These are phyloP conservation scores for Gobionotothen gibberifrons DNA, from an alignment of 2,797 vertebrate species.

Conservation along the genomic window DNA sequence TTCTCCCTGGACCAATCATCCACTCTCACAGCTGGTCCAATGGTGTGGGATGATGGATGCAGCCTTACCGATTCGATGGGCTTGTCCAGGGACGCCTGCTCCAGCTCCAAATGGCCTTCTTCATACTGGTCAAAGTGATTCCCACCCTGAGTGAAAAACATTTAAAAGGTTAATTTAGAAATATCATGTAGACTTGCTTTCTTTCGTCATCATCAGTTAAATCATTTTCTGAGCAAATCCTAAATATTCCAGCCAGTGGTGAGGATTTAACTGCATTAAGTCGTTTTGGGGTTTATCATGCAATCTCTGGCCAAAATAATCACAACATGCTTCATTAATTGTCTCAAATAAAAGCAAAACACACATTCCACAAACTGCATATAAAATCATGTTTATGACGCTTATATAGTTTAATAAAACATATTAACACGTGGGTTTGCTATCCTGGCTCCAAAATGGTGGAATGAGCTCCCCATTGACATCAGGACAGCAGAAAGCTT, in stretches of 20 bases:
- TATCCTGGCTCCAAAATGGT: too few relatives aligned
- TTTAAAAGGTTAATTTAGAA: slow-evolving; percentile 19
- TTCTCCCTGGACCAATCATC: slow-evolving; percentile 85
- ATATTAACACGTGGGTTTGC: too few relatives aligned
- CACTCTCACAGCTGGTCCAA: slow-evolving; percentile 82
- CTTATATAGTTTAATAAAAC: background rate
- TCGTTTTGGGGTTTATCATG: background rate
- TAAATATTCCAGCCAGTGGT: background rate
- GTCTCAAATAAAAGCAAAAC: background rate
- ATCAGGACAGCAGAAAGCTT: too few relatives aligned
- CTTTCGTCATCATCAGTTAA: too few relatives aligned
- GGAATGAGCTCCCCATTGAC: too few relatives aligned
- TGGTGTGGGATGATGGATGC: slow-evolving; percentile 70
- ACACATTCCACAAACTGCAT: background rate
- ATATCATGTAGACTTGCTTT: background rate
- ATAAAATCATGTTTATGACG: background rate
- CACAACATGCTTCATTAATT: background rate
- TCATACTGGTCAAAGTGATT: slow-evolving; percentile 99
- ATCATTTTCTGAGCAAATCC: too few relatives aligned
- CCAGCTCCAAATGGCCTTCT: slow-evolving; percentile 98
- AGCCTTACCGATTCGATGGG: slow-evolving; percentile 99
- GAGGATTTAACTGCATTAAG: background rate
- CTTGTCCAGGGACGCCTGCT: slow-evolving; percentile 99
- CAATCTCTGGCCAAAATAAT: background rate
- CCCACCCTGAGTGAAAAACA: slow-evolving; percentile 88